Percentiles rank a stretch among this genome's conserved stretches.
These are phyloP conservation scores for Peromyscus leucopus DNA, from an alignment of 2,113 vertebrate genomes.

Conservation along the genomic window DNA sequence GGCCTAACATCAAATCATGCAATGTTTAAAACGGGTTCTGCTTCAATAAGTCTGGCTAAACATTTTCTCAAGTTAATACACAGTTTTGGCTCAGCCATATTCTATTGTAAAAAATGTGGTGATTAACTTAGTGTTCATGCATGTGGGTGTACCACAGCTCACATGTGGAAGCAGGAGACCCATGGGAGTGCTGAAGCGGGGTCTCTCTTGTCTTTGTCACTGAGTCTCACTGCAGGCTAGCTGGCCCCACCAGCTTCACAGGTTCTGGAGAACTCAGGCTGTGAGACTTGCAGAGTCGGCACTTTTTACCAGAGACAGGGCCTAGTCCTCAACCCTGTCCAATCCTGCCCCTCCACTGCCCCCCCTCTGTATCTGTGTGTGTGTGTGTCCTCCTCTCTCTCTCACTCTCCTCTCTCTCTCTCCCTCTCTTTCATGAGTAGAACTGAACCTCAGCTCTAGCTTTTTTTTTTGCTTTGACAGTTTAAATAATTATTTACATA, in stretches of 20 bases:
- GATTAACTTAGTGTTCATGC: too few relatives aligned
- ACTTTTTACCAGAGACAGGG: background rate
- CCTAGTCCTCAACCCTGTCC: background rate
- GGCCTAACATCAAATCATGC: background rate
- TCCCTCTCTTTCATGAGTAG: too few relatives aligned
- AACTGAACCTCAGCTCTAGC: background rate
- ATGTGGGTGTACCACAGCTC: background rate
- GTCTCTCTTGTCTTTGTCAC: background rate
- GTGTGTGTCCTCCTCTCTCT: too few relatives aligned
- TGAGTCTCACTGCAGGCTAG: background rate
- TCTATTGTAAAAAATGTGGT: background rate
- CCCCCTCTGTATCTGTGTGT: too few relatives aligned
- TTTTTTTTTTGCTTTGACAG: background rate
- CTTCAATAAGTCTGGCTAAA: background rate
- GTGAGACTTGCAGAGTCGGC: background rate
- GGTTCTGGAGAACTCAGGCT: background rate
- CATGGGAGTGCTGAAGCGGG: background rate
- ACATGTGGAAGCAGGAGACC: background rate
- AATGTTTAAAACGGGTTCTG: slow-evolving; percentile 22
- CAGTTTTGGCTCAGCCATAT: slow-evolving; percentile 1
- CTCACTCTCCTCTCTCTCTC: background rate
- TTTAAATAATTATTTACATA: background rate
- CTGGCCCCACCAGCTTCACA: background rate
- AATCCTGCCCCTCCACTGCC: background rate
- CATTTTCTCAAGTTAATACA: background rate